These are phyloP conservation scores for Trididemnum nubilum DNA, from an alignment of 23 tunicate species.

Conservation along the genomic window DNA sequence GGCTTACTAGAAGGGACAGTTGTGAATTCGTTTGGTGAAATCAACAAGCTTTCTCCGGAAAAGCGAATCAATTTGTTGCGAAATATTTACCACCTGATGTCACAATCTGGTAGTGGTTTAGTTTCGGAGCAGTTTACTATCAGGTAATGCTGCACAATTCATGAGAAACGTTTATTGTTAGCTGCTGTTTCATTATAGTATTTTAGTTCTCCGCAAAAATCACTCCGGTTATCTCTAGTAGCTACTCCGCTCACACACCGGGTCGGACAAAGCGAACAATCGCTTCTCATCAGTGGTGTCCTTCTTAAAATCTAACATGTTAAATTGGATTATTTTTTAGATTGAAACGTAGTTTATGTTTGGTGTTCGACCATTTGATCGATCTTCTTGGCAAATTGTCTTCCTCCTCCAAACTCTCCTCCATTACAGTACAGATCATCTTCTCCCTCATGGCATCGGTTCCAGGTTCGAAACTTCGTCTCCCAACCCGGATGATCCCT, in stretches of 20 bases:
- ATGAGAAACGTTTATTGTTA: too few relatives aligned
- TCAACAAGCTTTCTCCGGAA: not conserved
- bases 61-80: not conserved
- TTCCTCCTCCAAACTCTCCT: constrained; percentile 2
- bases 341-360: constrained; percentile 4
- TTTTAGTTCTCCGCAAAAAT: too few relatives aligned
- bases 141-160: too few relatives aligned
- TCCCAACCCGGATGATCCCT: constrained; percentile 35
- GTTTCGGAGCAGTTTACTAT: constrained; percentile 22
- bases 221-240: too few relatives aligned
- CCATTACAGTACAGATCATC: constrained; percentile 34
- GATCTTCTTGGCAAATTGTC: constrained; percentile 24
- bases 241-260: too few relatives aligned
- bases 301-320: too few relatives aligned
- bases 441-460: constrained; percentile 29
- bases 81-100: constrained; percentile 30
- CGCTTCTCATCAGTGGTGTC: too few relatives aligned
- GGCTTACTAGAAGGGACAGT: constrained; percentile 2
- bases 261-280: too few relatives aligned
- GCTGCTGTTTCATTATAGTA: too few relatives aligned
- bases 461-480: constrained; percentile 21
- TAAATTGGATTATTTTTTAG: too few relatives aligned
- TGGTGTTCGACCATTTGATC: constrained; percentile 37
- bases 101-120: constrained; percentile 28
- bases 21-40: not conserved